Evolutionary conservation across 2,888 invertebrate species (phyloP), one percentile per base, ranked within the genome.

Genomic region (Ichneumoninae sp.): DNA sequence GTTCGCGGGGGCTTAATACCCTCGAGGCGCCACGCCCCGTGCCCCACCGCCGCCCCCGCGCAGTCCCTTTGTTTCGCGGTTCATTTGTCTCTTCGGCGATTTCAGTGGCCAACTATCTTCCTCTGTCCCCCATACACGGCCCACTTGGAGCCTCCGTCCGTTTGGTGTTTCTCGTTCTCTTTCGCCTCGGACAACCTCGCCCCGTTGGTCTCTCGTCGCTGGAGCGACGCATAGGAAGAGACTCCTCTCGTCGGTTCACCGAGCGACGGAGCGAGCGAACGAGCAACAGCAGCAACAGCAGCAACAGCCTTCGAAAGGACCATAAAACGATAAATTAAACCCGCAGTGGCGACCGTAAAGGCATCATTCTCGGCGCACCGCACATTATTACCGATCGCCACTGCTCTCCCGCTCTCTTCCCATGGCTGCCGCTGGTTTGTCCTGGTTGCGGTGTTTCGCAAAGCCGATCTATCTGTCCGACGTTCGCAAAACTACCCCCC

Each of bases 1-100:
- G 70, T 44, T 77, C 80, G 54, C 57, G 88, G 89, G 88, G 88
- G 89, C 90, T 91, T 92, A 91, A 92, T 91, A 91, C 91, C 87
- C 89, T 88, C 68, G 70, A 78, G 87, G 90, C 89, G 91, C 93
- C 92, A 93, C 93, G 92, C 93, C 93, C 86, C 84, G 76, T 84
- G 70, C 65, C 74, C 71, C 84, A 72, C 60, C 83, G 71, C 80
- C 86, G 75, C 78, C 84, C 81, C 88, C 68, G 88, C 89, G 88
- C 88, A 86, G 80, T 66, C 66, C 91, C 91, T 93, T 93, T 93
- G 93, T 93, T 93, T 93, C 91, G 91, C 90, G 91, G 90, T 93
- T 92, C 93, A 93, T 93, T 93, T 93, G 92, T 92, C 93, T 92
- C 90, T 87, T 88, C 86, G 87, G 75, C 86, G 33, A 36, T 22